Percentiles rank a stretch among this genome's conserved stretches.
These are phyloP conservation scores for Campopleginae sp. DNA, from an alignment of 2,888 invertebrate species.

Conservation along the genomic window DNA sequence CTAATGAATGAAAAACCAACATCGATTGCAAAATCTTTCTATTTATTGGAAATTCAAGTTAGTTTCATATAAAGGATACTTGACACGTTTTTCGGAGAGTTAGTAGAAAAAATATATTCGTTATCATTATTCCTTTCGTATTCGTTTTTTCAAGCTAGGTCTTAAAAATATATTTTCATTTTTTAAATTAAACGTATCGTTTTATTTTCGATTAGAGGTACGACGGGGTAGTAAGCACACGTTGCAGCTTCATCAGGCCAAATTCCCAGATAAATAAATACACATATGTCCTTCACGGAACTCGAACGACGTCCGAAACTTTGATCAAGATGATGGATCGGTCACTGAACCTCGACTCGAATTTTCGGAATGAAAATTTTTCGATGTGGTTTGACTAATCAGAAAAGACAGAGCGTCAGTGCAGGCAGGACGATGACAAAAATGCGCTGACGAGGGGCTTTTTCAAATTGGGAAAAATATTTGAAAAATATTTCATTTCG, in stretches of 20 bases:
- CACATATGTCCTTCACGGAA: neutral
- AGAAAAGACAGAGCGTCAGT: too few relatives aligned
- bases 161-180: conserved; percentile 38
- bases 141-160: conserved; percentile 37
- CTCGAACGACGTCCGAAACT: neutral
- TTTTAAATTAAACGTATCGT: conserved; percentile 36
- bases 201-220: conserved; percentile 42
- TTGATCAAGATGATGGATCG: too few relatives aligned
- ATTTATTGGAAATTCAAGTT: conserved; percentile 75
- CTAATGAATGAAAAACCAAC: conserved; percentile 21
- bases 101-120: conserved; percentile 82
- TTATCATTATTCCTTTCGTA: conserved; percentile 53
- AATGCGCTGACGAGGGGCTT: too few relatives aligned
- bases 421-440: too few relatives aligned
- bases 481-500: too few relatives aligned
- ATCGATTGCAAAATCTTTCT: conserved; percentile 53
- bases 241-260: conserved; percentile 43
- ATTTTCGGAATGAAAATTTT: too few relatives aligned
- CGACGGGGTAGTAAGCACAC: conserved; percentile 59
- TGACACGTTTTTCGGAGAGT: conserved; percentile 69
- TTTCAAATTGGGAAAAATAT: too few relatives aligned
- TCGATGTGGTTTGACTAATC: too few relatives aligned
- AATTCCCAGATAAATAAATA: neutral
- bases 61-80: conserved; percentile 46
- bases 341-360: too few relatives aligned